Conservation (phyloP, 2,888 invertebrate species). For the Acleris laterana region DNA sequence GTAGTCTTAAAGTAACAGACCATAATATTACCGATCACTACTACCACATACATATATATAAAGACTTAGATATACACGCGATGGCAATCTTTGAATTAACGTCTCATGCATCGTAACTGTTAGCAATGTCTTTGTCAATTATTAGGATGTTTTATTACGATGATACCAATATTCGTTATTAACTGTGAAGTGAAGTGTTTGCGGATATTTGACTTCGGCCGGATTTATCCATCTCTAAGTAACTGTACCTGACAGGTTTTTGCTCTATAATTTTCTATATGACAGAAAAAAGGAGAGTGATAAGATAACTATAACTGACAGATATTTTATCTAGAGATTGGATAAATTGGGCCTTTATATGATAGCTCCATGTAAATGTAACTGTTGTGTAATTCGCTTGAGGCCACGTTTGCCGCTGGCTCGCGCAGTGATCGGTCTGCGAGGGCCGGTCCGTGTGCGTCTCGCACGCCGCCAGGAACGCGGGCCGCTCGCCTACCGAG, state of each 20-base stretch:
- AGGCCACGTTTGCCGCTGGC: slow-evolving; percentile 5
- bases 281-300: too few relatives aligned
- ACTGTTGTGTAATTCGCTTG: slow-evolving; percentile 35
- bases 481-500: slow-evolving; percentile 46
- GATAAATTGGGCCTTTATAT: slow-evolving; percentile 43
- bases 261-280: too few relatives aligned
- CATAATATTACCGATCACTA: slow-evolving; percentile 32
- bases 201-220: slow-evolving; percentile 59
- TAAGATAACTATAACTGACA: too few relatives aligned
- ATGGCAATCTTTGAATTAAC: slow-evolving; percentile 77
- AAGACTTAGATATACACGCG: slow-evolving; percentile 61
- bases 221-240: too few relatives aligned
- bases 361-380: slow-evolving; percentile 42
- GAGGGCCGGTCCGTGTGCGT: not conserved
- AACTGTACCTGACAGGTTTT: too few relatives aligned
- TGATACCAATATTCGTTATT: slow-evolving; percentile 70
- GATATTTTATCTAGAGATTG: too few relatives aligned
- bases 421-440: not conserved
- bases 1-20: slow-evolving; percentile 52
- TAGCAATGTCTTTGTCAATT: slow-evolving; percentile 83
- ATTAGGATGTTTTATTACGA: slow-evolving; percentile 76
- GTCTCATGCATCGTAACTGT: slow-evolving; percentile 72
- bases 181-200: slow-evolving; percentile 60
- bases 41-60: not conserved
- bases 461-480: not conserved